phyloP scores from a whole-genome alignment of 1,140 invertebrate genomes.

The Frieseomelitta varia region DNA sequence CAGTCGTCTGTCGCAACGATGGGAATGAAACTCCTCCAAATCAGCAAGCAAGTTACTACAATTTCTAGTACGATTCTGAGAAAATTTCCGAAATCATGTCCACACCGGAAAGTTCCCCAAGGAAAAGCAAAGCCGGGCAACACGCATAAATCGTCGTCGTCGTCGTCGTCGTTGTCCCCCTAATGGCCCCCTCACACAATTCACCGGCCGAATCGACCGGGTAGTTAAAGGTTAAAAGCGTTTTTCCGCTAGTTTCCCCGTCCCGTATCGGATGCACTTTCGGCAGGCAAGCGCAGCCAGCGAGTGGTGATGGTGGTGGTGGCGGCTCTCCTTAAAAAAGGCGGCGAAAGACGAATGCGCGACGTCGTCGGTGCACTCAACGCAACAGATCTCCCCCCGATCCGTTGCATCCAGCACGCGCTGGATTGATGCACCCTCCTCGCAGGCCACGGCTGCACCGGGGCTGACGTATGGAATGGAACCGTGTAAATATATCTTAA shows the following conservation, averaged over 20 bases:
- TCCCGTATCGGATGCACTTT: conserved; percentile 45
- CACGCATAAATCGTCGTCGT: conserved; percentile 5
- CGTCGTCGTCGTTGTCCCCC: not conserved
- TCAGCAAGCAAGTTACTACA: too few relatives aligned
- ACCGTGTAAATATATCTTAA: conserved; percentile 79
- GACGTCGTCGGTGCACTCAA: conserved; percentile 69
- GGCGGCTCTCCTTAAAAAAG: conserved; percentile 51
- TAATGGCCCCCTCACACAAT: not conserved
- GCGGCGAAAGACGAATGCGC: conserved; percentile 69
- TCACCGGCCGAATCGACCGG: conserved; percentile 8
- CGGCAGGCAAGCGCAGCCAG: conserved; percentile 24
- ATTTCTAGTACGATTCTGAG: not conserved
- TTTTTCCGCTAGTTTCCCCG: conserved; percentile 47
- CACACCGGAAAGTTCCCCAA: not conserved
- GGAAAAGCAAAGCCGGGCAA: not conserved
- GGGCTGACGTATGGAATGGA: conserved; percentile 71
- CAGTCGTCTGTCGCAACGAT: too few relatives aligned
- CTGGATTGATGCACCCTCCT: conserved; percentile 70
- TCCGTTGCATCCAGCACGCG: conserved; percentile 47
- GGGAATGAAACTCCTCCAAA: too few relatives aligned
- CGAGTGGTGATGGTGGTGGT: not conserved
- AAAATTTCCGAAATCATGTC: not conserved
- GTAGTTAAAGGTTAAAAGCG: conserved; percentile 51
- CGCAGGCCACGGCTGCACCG: conserved; percentile 45
- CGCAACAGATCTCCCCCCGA: conserved; percentile 51